These are phyloP conservation scores for Acromyrmex charruanus DNA, from an alignment of 1,140 invertebrate species.

Conservation along the genomic window DNA sequence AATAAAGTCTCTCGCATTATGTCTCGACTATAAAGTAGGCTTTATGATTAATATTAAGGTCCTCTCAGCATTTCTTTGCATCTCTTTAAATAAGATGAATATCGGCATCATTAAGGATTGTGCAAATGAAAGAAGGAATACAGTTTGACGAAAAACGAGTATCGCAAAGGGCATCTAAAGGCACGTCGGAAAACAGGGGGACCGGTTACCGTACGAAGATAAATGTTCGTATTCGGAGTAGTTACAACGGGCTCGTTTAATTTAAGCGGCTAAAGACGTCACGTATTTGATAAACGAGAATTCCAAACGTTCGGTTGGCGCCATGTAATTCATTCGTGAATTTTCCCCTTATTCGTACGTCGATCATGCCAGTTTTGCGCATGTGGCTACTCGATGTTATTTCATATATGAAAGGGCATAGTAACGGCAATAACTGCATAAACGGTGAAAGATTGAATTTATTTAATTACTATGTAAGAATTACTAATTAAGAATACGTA, in stretches of 20 bases:
- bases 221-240: conserved; percentile 60
- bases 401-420: neutral
- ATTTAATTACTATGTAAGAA: too few species aligned
- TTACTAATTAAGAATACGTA: too few species aligned
- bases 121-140: neutral
- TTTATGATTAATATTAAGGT: neutral
- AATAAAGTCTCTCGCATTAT: neutral
- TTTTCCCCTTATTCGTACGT: conserved; percentile 49
- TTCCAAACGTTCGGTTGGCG: conserved; percentile 51
- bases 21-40: neutral
- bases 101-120: conserved; percentile 40
- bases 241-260: conserved; percentile 62
- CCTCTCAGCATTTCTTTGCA: neutral
- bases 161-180: conserved; percentile 55
- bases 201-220: conserved; percentile 54
- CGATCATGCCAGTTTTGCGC: conserved; percentile 40
- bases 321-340: conserved; percentile 50
- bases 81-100: conserved; percentile 41
- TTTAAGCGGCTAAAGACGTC: conserved; percentile 61
- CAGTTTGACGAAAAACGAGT: conserved; percentile 42
- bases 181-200: conserved; percentile 46
- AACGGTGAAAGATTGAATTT: too few species aligned
- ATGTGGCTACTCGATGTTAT: neutral
- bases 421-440: too few species aligned
- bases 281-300: conserved; percentile 63